Base-by-base conservation (phyloP, 2,888 invertebrate genomes). In the Aelia acuminata region DNA sequence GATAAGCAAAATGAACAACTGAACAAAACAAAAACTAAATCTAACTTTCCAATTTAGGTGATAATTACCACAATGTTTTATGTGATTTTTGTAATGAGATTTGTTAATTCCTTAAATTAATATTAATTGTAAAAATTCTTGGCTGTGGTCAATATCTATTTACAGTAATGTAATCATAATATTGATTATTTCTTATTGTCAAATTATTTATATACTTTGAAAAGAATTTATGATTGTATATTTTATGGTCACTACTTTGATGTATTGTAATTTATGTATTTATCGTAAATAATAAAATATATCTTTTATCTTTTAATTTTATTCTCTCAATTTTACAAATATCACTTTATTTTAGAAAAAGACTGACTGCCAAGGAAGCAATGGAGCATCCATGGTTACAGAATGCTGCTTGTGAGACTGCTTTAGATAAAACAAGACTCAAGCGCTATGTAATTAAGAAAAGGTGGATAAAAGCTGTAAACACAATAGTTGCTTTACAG, bases 391-490 rank as follows among this genome's bases (percentile, higher is more conserved):
- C 95, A 11, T 98, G 98, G 98, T 93, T 98, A 90, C 93, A 93
- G 90, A 94, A 94, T 90, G 88, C 88, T 63, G 91, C 91, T 43
- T 89, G 89, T 43, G 91, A 91, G 22, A 90, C 95, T 92, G 94
- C 94, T 90, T 94, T 96, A 90, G 95, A 95, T 91, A 98, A 96
- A 92, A 95, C 95, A 48, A 96, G 97, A 92, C 93, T 98, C 90
- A 97, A 96, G 92, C 94, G 97, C 90, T 98, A 97, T 92, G 97
- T 98, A 89, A 97, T 97, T 93, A 96, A 97, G 93, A 95, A 97
- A 92, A 94, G 97, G 84, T 98, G 98, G 98, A 95, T 96, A 91
- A 97, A 97, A 93, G 97, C 96, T 0, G 96, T 97, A 50, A 96
- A 97, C 90, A 97, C 96, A 7, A 97, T 98, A 91, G 94, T 97